phyloP scores from a whole-genome alignment of 1,140 invertebrate species.

The Thaumatotibia leucotreta region DNA sequence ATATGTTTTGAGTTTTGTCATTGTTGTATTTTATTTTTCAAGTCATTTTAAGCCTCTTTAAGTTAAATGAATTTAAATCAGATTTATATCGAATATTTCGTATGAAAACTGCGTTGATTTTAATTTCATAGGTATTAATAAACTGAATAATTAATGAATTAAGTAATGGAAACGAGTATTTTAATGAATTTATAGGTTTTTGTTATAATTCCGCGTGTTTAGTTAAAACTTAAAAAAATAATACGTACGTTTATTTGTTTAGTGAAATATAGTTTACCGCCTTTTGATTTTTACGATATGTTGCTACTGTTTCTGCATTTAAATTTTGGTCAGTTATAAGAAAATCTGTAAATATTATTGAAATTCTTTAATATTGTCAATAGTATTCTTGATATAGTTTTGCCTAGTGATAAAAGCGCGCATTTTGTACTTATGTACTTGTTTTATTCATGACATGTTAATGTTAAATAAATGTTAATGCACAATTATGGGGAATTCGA shows the following conservation, averaged over 20 bases:
- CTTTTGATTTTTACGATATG: no score
- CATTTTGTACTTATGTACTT: background rate
- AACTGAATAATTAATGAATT: background rate
- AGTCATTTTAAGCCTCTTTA: conserved; percentile 7
- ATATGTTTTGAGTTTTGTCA: background rate
- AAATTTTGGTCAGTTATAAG: background rate
- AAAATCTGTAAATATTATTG: no score
- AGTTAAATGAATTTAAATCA: background rate
- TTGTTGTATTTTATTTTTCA: background rate
- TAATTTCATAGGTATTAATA: background rate
- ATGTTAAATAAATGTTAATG: background rate
- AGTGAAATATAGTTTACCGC: no score
- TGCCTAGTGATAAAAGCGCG: background rate
- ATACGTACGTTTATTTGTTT: no score
- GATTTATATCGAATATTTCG: background rate
- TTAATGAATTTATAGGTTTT: no score
- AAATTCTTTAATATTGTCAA: no score
- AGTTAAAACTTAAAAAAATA: no score
- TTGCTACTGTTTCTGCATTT: background rate
- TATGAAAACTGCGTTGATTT: background rate
- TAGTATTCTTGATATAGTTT: background rate
- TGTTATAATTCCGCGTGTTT: no score
- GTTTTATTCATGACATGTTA: background rate
- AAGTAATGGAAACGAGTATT: no score
- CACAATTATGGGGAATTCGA: no score